Base-by-base conservation (phyloP, 2,888 invertebrate species). In the Panorpa germanica region DNA sequence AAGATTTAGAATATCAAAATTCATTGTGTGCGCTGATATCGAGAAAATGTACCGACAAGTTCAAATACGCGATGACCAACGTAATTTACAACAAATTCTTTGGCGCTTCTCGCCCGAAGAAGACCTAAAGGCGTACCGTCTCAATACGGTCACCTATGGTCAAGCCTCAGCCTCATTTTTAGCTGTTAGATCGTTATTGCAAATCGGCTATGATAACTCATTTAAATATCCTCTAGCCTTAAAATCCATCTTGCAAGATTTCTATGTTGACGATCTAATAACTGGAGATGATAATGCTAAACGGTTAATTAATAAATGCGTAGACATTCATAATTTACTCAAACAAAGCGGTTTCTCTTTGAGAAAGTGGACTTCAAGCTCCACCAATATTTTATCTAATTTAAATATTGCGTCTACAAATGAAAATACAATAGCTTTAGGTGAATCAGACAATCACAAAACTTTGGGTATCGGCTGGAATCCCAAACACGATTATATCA, bases 41-140 rank as follows among this genome's bases (percentile, higher is more conserved):
- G 38, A 37, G 5, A 40, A 44, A 34, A 46, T 47, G 40, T 47
- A 43, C 29, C 37, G 40, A 1, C 42, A 44, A 32, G 40, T 47
- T 3, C n/a, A 28, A 13, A 28, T 46, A 4, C n/a, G 32, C 10
- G 25, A 35, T 14, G 30, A 35, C 3, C 34, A 46, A 19, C 31
- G 28, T 6, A 21, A 38, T 10, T 41, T 39, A 21, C 40, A 43
- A 6, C 18, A 41, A 18, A 43, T 43, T 10, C 16, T 45, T 1
- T 44, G 42, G 42, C 27, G 42, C 25, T 20, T 36, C 7, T 31
- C 27, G 21, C 23, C 26, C 3, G 5, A 28, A 0, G 25, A 33
- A 4, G 34, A 37, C 14, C 21, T 41, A 5, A 12, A 32, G 12
- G 34, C 39, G 8, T 43, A 36, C 24, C 34, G 35, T n/a, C 25